Evolutionary conservation across 2,113 vertebrate species (phyloP).

Genomic region (Oreochromis niloticus): DNA sequence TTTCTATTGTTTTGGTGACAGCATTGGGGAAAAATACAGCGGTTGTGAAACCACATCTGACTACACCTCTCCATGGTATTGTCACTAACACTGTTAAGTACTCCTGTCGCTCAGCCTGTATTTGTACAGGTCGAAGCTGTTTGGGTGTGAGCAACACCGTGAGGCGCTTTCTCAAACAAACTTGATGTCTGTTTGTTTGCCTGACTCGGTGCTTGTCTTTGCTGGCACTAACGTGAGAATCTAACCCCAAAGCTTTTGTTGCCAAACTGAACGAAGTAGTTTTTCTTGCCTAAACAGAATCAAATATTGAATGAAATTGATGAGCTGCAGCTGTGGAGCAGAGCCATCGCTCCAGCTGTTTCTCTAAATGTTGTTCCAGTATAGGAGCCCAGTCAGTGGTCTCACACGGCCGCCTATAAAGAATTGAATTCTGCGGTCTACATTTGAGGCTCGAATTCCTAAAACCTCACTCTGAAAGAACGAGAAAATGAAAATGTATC

Average conservation of each 20-base stretch:
- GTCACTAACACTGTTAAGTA: neutral
- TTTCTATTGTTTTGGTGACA: neutral
- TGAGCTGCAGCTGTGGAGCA: neutral
- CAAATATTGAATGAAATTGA: neutral
- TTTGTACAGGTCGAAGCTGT: neutral
- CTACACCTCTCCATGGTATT: too few relatives aligned
- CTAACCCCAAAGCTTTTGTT: neutral
- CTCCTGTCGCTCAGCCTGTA: neutral
- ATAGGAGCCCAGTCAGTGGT: neutral
- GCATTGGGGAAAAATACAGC: neutral
- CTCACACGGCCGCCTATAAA: rapidly evolving
- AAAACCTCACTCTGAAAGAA: neutral
- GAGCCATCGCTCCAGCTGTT: neutral
- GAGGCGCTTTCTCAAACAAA: neutral
- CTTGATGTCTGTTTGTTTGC: neutral
- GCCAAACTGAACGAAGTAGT: rapidly evolving
- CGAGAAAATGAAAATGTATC: neutral
- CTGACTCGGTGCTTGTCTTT: neutral
- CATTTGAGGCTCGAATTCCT: rapidly evolving
- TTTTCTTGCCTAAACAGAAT: neutral
- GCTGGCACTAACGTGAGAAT: neutral
- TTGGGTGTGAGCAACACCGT: neutral
- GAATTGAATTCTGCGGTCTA: neutral
- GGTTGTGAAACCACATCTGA: neutral
- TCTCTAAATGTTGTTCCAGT: neutral